Evolutionary conservation across 2,888 invertebrate genomes (phyloP).

Genomic region (Mystacides longicornis): DNA sequence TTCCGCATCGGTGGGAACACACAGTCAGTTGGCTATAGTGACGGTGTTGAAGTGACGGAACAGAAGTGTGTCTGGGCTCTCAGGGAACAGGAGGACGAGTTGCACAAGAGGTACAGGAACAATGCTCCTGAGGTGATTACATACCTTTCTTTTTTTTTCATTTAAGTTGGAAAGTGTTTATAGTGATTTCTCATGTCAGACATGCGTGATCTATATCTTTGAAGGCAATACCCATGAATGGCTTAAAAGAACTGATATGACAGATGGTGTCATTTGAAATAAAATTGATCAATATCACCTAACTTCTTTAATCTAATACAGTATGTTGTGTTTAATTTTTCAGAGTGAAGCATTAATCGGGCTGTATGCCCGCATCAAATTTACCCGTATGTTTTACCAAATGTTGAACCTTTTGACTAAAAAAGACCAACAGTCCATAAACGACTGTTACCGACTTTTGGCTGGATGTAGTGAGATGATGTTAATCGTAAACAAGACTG

Average conservation of each 20-base stretch:
- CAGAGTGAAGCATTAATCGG: slow-evolving; percentile 55
- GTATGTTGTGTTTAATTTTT: too few relatives aligned
- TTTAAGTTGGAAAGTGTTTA: background rate
- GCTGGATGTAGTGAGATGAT: slow-evolving; percentile 77
- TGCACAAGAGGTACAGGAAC: slow-evolving; percentile 60
- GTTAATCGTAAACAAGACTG: slow-evolving; percentile 69
- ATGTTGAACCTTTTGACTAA: slow-evolving; percentile 64
- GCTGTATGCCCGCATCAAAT: slow-evolving; percentile 73
- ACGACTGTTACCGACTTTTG: slow-evolving; percentile 75
- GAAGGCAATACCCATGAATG: too few relatives aligned
- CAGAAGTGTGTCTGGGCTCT: slow-evolving; percentile 74
- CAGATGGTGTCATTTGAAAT: too few relatives aligned
- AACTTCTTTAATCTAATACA: too few relatives aligned
- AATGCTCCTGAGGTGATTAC: slow-evolving; percentile 45
- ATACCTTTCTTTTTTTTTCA: background rate
- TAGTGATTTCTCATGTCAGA: too few relatives aligned
- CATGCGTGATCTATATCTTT: too few relatives aligned
- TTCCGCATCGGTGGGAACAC: slow-evolving; percentile 64
- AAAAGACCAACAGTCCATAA: slow-evolving; percentile 56
- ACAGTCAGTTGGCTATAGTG: slow-evolving; percentile 37
- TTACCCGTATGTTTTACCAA: slow-evolving; percentile 80
- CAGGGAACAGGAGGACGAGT: slow-evolving; percentile 86
- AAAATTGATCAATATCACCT: too few relatives aligned
- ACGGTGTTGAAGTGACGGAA: slow-evolving; percentile 70
- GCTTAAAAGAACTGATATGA: too few relatives aligned